Percentiles rank a stretch among this genome's conserved stretches.
Evolutionary conservation across 2,113 vertebrate genomes (phyloP).

Genomic region (Chroicocephalus ridibundus): DNA sequence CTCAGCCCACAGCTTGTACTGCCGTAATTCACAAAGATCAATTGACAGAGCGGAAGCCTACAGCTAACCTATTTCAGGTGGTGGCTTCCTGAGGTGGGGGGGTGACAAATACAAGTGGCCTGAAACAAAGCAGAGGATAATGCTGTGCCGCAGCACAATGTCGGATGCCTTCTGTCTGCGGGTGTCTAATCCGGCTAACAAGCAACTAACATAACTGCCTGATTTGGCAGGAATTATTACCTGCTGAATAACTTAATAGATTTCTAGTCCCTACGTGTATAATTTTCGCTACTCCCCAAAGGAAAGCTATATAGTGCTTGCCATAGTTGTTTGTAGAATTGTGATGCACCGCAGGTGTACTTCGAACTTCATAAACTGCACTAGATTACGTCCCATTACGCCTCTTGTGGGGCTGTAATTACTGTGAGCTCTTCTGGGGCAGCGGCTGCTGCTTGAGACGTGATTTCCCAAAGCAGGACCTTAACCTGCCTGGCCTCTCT

Average conservation of each 20-base stretch:
- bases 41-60: neutral
- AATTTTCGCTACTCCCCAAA: slow-evolving; percentile 4
- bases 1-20: neutral
- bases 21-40: neutral
- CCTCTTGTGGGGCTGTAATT: neutral
- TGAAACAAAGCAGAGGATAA: slow-evolving; percentile 8
- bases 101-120: neutral
- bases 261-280: neutral
- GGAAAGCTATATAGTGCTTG: neutral
- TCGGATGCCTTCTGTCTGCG: neutral
- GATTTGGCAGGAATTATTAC: slow-evolving; percentile 31
- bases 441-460: fast-evolving
- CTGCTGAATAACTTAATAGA: slow-evolving; percentile 32
- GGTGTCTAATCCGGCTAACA: slow-evolving; percentile 17
- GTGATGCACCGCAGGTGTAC: neutral
- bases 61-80: neutral
- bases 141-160: neutral
- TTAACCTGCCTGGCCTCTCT: neutral
- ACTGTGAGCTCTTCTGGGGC: neutral
- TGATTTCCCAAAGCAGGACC: neutral
- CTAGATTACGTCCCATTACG: neutral
- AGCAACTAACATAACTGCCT: slow-evolving; percentile 25
- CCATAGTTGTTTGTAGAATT: slow-evolving; percentile 38
- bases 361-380: neutral
- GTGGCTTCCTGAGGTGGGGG: neutral